These are phyloP conservation scores for silkworm (Bombyx mori) DNA, from an alignment of 1,140 invertebrate genomes.

Conservation along the genomic window DNA sequence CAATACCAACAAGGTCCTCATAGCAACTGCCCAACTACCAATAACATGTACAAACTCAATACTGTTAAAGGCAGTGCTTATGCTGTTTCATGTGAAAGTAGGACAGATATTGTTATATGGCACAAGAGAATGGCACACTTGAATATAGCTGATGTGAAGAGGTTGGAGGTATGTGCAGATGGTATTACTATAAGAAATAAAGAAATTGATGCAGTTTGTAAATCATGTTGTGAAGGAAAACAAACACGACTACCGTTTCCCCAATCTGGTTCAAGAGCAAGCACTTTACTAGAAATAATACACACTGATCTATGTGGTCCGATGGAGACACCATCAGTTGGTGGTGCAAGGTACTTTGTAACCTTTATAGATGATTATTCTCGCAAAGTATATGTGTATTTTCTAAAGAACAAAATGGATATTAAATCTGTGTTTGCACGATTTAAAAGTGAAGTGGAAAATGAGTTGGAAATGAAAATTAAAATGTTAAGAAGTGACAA, in stretches of 20 bases:
- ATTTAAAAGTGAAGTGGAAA: slow-evolving; percentile 21
- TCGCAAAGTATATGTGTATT: slow-evolving; percentile 19
- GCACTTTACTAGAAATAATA: slow-evolving; percentile 15
- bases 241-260: slow-evolving; percentile 18
- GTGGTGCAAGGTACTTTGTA: slow-evolving; percentile 23
- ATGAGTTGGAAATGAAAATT: slow-evolving; percentile 19
- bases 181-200: slow-evolving; percentile 13
- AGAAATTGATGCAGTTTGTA: slow-evolving; percentile 11
- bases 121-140: slow-evolving; percentile 27
- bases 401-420: slow-evolving; percentile 17
- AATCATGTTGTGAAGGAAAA: slow-evolving; percentile 20
- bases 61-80: neutral
- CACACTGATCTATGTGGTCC: slow-evolving; percentile 25
- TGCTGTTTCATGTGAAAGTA: neutral
- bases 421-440: slow-evolving; percentile 17
- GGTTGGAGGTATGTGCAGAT: slow-evolving; percentile 16
- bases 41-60: slow-evolving; percentile 3
- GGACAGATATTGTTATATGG: slow-evolving; percentile 20
- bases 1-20: neutral
- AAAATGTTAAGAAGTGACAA: slow-evolving; percentile 18
- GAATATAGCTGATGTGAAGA: slow-evolving; percentile 21
- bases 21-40: neutral
- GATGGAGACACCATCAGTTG: slow-evolving; percentile 19
- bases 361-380: slow-evolving; percentile 18
- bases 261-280: slow-evolving; percentile 16